Conservation (phyloP, 2,113 vertebrate species). For the Phyllostomus hastatus region DNA sequence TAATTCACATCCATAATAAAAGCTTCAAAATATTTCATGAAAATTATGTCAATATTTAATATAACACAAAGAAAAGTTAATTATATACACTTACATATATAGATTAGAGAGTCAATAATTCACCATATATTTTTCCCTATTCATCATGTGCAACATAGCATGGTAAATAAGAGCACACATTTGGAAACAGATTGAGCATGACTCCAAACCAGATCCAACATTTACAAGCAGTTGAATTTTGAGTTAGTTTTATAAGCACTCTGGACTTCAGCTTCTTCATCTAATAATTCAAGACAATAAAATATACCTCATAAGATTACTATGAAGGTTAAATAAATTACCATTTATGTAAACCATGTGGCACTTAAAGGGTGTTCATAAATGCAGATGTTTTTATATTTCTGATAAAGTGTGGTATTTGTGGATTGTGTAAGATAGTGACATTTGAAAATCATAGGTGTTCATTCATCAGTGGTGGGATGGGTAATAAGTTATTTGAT, state of each 20-base stretch:
- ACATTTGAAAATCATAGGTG: neutral
- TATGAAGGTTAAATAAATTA: neutral
- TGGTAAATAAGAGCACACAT: neutral
- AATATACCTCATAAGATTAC: neutral
- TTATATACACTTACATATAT: neutral
- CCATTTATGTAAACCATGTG: neutral
- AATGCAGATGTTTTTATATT: neutral
- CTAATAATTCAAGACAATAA: neutral
- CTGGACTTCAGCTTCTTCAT: neutral
- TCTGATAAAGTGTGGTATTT: neutral
- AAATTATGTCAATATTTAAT: conserved; percentile 31
- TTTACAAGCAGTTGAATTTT: neutral
- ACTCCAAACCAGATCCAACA: neutral
- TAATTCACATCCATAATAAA: neutral
- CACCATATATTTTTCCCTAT: neutral
- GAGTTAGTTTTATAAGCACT: neutral
- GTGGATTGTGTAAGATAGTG: rapidly evolving
- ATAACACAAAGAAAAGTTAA: neutral
- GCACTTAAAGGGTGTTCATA: neutral
- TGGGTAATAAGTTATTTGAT: neutral
- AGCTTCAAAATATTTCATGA: neutral
- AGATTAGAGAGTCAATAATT: neutral
- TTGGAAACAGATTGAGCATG: neutral
- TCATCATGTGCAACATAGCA: neutral
- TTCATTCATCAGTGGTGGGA: neutral